phyloP scores from a whole-genome alignment of 2,797 vertebrate species.

The Babyrousa celebensis region DNA sequence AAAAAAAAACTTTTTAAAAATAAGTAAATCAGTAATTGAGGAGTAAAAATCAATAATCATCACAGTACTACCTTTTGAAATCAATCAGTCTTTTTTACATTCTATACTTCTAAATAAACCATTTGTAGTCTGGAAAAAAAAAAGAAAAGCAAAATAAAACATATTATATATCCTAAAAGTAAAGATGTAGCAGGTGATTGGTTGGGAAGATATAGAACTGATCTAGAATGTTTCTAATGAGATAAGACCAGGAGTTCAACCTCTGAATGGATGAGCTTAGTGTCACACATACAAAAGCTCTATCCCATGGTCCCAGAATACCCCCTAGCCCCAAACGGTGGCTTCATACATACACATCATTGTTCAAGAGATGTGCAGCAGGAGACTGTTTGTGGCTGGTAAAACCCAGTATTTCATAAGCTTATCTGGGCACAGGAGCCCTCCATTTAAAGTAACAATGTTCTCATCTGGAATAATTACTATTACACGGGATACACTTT shows the following conservation, averaged over 20 bases:
- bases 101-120: too few species aligned
- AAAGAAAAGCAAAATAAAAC: constrained; percentile 17
- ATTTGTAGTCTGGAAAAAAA: neutral
- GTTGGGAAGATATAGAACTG: neutral
- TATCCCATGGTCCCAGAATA: neutral
- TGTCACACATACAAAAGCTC: constrained; percentile 5
- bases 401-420: neutral
- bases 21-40: too few species aligned
- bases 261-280: neutral
- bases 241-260: neutral
- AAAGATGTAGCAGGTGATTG: neutral
- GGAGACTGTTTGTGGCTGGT: neutral
- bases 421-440: neutral
- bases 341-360: neutral
- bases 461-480: neutral
- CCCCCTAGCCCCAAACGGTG: neutral
- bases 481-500: neutral
- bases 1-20: too few species aligned
- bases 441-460: neutral
- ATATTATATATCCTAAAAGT: neutral
- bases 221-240: neutral
- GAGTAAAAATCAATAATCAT: too few species aligned
- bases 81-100: too few species aligned
- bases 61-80: too few species aligned
- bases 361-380: neutral